Base-by-base conservation (phyloP, 2,888 invertebrate genomes). In the Micropterix aruncella region DNA sequence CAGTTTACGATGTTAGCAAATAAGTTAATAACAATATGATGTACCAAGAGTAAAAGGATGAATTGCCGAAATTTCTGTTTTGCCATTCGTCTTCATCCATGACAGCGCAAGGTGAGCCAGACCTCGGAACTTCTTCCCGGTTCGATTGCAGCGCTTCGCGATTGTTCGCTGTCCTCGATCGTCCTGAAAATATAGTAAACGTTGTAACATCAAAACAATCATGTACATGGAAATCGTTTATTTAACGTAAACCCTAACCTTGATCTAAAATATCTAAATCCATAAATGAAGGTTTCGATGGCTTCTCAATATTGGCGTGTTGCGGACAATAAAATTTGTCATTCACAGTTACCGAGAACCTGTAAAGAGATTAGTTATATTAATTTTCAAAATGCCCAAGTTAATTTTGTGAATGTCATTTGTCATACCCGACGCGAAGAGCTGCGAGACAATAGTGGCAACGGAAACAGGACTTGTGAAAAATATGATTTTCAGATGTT, bases 391-490 rank as follows among this genome's bases (percentile, higher is more conserved):
- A n/a, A n/a, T n/a, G n/a, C n/a, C n/a, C n/a, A n/a, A n/a, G n/a
- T n/a, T n/a, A n/a, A n/a, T n/a, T n/a, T n/a, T n/a, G n/a, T 27
- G 27, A 12, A 27, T n/a, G 27, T 27, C 12, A 27, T 27, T 27
- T 62, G 79, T 79, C 17, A 75, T 70, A 70, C 69, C 87, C 87
- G 40, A 92, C 78, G 40, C 92, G 75, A 40, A 96, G 73, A 47
- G 83, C 83, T 3, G 84, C 80, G 55, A 83, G 82, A 65, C 95
- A 96, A 60, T 91, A 90, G 62, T 92, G 87, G 66, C 96, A 96
- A 49, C 89, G 82, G 69, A 96, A 89, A 68, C 96, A 96, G 39
- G 86, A 84, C 46, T 93, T 79, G 66, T 96, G 95, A 61, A 95
- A 80, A 57, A 88, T 88, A 55, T 88, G 76, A 14, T 92, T 92